These are phyloP conservation scores for Rapana venosa DNA, from an alignment of 2,888 invertebrate genomes.

Conservation along the genomic window DNA sequence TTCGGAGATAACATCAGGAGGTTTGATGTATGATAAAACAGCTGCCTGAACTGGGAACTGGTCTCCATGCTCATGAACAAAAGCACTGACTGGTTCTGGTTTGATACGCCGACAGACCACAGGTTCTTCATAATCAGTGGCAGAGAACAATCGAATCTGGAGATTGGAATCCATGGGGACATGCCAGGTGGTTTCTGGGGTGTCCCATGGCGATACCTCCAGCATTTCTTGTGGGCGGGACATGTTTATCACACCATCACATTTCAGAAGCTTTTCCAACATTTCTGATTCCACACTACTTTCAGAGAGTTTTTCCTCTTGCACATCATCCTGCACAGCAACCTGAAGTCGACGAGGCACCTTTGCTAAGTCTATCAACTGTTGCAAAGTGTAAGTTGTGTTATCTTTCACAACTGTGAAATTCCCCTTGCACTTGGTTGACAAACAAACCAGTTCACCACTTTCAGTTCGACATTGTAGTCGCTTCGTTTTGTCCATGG, in stretches of 20 bases:
- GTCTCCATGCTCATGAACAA: slow-evolving; percentile 57
- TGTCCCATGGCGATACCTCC: slow-evolving; percentile 60
- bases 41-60: slow-evolving; percentile 63
- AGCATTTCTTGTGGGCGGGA: slow-evolving; percentile 62
- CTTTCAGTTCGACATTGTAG: slow-evolving; percentile 62
- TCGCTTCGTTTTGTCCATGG: slow-evolving; percentile 54
- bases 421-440: slow-evolving; percentile 62
- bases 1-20: slow-evolving; percentile 54
- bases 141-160: slow-evolving; percentile 46
- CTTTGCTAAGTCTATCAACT: slow-evolving; percentile 62
- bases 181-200: slow-evolving; percentile 60
- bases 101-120: slow-evolving; percentile 29
- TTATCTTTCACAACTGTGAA: slow-evolving; percentile 64
- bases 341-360: slow-evolving; percentile 63
- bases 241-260: slow-evolving; percentile 61
- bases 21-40: slow-evolving; percentile 57
- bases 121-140: slow-evolving; percentile 55
- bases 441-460: slow-evolving; percentile 60
- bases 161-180: slow-evolving; percentile 60
- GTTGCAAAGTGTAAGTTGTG: slow-evolving; percentile 60
- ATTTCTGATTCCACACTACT: background rate
- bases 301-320: background rate
- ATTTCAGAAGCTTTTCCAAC: slow-evolving; percentile 54
- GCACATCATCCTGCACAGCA: slow-evolving; percentile 40
- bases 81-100: slow-evolving; percentile 52